Base-by-base conservation (phyloP, 2,888 invertebrate species). In the Stegophylla sp. region DNA sequence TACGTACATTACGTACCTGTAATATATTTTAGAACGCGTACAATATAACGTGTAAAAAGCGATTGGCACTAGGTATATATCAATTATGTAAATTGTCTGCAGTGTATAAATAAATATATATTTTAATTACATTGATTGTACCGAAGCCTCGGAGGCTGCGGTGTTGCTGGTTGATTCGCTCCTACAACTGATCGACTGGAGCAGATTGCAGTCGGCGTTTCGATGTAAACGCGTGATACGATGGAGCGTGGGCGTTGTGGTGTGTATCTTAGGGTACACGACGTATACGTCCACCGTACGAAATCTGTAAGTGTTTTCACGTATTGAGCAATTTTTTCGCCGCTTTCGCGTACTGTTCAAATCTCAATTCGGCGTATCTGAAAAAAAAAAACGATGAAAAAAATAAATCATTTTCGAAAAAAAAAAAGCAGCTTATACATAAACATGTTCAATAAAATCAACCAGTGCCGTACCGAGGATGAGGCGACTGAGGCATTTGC, bases 351-450 rank as follows among this genome's bases (percentile, higher is more conserved):
- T 72, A 61, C 51, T 79, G 26, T 66, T 81, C 75, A 5, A 77
- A 76, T 83, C 82, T 66, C 72, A 64, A 20, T 67, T 77, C 61
- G 20, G 76, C 82, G 43, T 81, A 83, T 26, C 83, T 34, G 73
- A 69, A 81, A 82, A 88, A 67, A 20, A 43, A 56, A 26, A 0
- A 34, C 15, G 3, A 5, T 34, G 34, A 34, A 34, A 34, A 34
- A 34, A 5, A 5, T 5, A 34, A 5, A 34, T 34, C 7, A 7
- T 5, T 34, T 34, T 34, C 34, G 34, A 28, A 59, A 28, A 10
- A 71, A 34, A 28, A 9, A 51, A 67, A 23, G 17, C 10, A 67
- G 26, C 12, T 20, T 23, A 41, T n/a, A n/a, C n/a, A 67, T 5
- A 48, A 48, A 48, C n/a, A 26, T 26, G 26, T 10, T 10, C 9